phyloP scores from a whole-genome alignment of 2,797 vertebrate species.

The Hippopotamyrus pictus region DNA sequence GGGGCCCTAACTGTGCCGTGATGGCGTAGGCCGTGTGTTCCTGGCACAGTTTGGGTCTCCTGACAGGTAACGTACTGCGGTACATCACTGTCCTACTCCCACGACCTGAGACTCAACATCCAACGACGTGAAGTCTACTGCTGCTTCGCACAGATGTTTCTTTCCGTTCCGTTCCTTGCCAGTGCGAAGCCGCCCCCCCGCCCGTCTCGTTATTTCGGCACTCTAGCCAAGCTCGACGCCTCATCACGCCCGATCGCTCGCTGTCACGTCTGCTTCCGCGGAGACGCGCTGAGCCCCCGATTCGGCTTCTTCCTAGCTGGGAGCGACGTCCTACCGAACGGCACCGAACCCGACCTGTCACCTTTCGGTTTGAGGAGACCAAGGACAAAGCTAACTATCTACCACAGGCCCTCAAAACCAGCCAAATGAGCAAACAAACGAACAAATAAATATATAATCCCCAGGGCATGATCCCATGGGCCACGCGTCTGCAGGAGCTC shows the following conservation, averaged over 20 bases:
- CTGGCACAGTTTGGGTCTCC: background rate
- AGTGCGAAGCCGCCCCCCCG: background rate
- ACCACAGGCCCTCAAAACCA: background rate
- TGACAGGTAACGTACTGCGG: background rate
- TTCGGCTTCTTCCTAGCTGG: background rate
- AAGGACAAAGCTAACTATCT: slow-evolving; percentile 4
- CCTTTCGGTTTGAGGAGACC: background rate
- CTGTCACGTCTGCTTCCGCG: background rate
- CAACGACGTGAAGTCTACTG: background rate
- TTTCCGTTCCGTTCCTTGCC: background rate
- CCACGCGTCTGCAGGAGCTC: background rate
- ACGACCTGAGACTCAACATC: background rate
- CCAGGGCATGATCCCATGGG: background rate
- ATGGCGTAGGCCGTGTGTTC: background rate
- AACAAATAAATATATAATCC: background rate
- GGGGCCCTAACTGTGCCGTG: background rate
- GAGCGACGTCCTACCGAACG: background rate
- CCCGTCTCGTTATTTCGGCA: background rate
- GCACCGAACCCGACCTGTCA: background rate
- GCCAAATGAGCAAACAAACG: background rate
- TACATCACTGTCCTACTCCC: background rate
- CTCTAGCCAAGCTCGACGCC: background rate
- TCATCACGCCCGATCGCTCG: background rate
- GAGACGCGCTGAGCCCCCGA: background rate
- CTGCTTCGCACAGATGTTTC: background rate